Evolutionary conservation across 2,888 invertebrate species (phyloP).

Genomic region (Nebria brevicollis): DNA sequence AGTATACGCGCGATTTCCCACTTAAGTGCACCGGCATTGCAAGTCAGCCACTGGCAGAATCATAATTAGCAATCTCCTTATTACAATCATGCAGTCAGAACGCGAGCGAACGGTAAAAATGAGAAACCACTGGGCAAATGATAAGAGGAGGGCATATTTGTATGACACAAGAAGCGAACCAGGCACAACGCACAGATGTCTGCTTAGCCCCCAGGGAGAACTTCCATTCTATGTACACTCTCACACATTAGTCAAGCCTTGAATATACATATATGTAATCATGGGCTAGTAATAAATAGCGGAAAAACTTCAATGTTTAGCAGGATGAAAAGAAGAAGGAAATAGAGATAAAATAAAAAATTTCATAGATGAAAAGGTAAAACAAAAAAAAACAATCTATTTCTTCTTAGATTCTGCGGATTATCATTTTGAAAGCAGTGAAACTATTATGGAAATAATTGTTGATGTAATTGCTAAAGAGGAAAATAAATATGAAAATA

Average conservation of each 20-base stretch:
- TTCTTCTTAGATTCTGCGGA: no score
- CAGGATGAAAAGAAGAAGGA: no score
- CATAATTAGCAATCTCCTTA: slow-evolving; percentile 37
- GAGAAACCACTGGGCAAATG: slow-evolving; percentile 16
- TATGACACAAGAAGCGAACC: slow-evolving; percentile 27
- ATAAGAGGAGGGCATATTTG: slow-evolving; percentile 27
- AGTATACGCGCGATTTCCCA: slow-evolving; percentile 2
- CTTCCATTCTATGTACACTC: slow-evolving; percentile 1
- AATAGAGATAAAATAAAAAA: no score
- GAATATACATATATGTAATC: neutral
- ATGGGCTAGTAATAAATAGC: neutral
- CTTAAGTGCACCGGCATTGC: neutral
- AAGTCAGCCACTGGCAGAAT: slow-evolving; percentile 27
- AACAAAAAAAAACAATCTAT: no score
- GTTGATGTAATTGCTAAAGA: no score
- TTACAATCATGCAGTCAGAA: neutral
- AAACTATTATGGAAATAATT: no score
- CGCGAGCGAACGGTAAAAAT: slow-evolving; percentile 4
- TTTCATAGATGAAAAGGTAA: no score
- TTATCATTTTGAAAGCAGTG: no score
- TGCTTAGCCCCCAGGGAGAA: neutral
- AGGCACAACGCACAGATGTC: slow-evolving; percentile 5
- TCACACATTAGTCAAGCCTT: neutral
- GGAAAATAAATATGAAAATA: neutral
- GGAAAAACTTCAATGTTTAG: no score